A percentile compares a stretch with the other conserved stretches of the same genome.
phyloP scores from a whole-genome alignment of 2,113 vertebrate species.

The Xenus cinereus region DNA sequence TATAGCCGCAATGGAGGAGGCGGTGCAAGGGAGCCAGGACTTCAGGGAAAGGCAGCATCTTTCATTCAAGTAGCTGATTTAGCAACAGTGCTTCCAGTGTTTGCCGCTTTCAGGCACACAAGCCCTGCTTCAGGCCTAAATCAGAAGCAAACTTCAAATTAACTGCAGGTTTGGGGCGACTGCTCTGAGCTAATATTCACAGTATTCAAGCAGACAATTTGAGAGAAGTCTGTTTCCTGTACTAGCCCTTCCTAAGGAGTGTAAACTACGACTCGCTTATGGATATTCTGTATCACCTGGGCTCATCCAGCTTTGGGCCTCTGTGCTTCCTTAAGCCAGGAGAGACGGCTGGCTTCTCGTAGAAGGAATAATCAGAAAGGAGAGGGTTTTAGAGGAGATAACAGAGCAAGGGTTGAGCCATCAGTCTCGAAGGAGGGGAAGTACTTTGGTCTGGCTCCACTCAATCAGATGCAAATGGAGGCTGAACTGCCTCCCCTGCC shows the following conservation, averaged over 20 bases:
- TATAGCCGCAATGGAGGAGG: background rate
- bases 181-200: background rate
- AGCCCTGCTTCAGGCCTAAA: background rate
- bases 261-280: background rate
- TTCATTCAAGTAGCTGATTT: background rate
- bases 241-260: rapidly evolving
- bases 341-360: background rate
- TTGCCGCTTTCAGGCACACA: background rate
- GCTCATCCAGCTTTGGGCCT: background rate
- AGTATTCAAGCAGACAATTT: background rate
- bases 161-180: background rate
- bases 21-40: background rate
- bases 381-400: background rate
- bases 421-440: background rate
- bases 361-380: background rate
- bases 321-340: background rate
- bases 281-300: background rate
- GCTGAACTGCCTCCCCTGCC: background rate
- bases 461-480: background rate
- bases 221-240: background rate
- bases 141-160: background rate
- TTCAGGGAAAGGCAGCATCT: background rate
- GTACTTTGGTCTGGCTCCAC: background rate
- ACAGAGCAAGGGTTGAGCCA: background rate
- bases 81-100: background rate